Evolutionary conservation across 2,113 vertebrate species (phyloP), one percentile per base, ranked within the genome.

Genomic region (Galeopterus variegatus): DNA sequence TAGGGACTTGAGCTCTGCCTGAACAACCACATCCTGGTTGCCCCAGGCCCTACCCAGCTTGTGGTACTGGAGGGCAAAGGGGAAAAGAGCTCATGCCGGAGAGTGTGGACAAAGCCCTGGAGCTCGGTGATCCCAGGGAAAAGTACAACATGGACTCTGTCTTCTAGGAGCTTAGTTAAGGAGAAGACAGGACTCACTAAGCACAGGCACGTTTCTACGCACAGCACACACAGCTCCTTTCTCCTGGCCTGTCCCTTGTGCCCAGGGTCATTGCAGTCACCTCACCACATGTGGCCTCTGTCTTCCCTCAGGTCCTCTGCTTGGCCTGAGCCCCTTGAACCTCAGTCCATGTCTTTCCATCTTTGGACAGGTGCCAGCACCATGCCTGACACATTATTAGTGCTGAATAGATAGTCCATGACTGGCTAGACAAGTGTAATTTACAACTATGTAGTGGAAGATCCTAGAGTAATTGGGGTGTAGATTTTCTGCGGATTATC

Each of bases 141-240:
- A 18, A 90, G 41, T 33, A 56, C 36, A 19, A 15, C 9, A 1
- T 33, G 6, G 56, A 73, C 4, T 48, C n/a, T 88, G 48, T 33
- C 89, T 84, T 45, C 79, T 50, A 33, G 77, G 52, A 45, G 31
- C 19, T 72, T 92, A 13, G 24, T 11, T 48, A 64, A 64, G 31
- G 5, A 54, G 36, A 84, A 79, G 77, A 36, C n/a, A n/a, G 41
- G 69, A 77, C 0, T 5, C 10, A 8, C 67, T 50, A 48, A 9
- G 64, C 58, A 17, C 21, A 89, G 85, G 4, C 21, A 48, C 56
- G 5, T 76, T 45, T n/a, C 45, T 31, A 28, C 14, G 26, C 0
- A 0, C 2, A 19, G 14, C 8, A 9, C 26, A 50, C 1, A 0
- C 23, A 4, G 26, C 13, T 64, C 48, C 65, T 73, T 36, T 21